Evolutionary conservation across 2,113 vertebrate species (phyloP).

Genomic region (Narcine bancroftii): DNA sequence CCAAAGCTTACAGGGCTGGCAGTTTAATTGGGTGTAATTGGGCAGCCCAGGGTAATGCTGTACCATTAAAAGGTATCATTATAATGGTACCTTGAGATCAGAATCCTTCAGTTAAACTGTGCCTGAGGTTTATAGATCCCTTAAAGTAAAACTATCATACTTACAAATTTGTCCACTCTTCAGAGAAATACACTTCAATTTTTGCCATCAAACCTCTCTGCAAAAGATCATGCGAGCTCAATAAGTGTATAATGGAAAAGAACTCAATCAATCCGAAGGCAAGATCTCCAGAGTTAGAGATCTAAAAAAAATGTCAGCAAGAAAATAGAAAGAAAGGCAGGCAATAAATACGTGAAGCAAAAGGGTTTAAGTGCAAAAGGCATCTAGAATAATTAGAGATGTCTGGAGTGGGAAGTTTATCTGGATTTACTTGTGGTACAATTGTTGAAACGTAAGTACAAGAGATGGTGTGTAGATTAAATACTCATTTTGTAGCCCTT

Average conservation of each 20-base stretch:
- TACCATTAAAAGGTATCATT: no score
- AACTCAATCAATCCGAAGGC: background rate
- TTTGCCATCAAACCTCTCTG: conserved; percentile 1
- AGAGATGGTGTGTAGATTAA: background rate
- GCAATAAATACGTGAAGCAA: background rate
- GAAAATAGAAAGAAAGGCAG: background rate
- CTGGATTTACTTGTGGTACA: background rate
- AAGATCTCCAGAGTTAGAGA: background rate
- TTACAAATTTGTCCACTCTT: background rate
- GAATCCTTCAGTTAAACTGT: background rate
- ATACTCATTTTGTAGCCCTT: background rate
- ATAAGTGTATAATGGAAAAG: conserved; percentile 6
- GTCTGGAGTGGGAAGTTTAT: background rate
- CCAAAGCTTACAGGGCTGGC: no score
- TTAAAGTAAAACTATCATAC: conserved; percentile 2
- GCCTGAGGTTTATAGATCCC: background rate
- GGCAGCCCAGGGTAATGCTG: no score
- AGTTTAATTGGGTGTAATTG: no score
- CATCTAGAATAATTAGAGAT: background rate
- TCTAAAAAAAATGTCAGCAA: background rate
- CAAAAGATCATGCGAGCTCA: background rate
- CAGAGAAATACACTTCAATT: conserved; percentile 27
- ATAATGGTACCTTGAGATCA: background rate
- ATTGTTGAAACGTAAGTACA: background rate
- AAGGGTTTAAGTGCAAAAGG: background rate